Percentiles rank a stretch among this genome's conserved stretches.
phyloP scores from a whole-genome alignment of 2,797 vertebrate genomes.

The Cephalopachus bancanus region DNA sequence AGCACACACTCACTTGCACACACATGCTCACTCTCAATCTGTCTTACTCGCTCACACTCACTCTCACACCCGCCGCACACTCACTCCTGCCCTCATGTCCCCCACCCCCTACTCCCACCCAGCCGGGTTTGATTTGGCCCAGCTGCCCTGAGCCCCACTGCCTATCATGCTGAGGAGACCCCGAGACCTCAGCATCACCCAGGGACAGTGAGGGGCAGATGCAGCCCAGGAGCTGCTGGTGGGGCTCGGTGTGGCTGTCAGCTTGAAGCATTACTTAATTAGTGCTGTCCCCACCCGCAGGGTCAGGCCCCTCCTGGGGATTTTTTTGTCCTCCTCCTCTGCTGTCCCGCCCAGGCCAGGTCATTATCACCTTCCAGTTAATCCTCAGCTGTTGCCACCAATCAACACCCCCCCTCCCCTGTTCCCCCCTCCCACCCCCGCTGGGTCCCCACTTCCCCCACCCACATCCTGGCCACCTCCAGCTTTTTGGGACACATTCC shows the following conservation, averaged over 20 bases:
- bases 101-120: background rate
- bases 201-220: background rate
- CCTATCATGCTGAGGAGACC: too few species aligned
- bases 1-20: too few species aligned
- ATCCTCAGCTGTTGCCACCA: conserved; percentile 77
- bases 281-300: background rate
- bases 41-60: background rate
- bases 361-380: conserved; percentile 65
- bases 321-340: background rate
- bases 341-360: background rate
- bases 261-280: background rate
- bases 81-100: too few species aligned
- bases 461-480: background rate
- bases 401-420: conserved; percentile 42
- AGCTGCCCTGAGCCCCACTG: too few species aligned
- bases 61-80: fast-evolving
- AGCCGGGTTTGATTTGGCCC: too few species aligned
- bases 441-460: background rate
- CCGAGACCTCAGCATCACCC: background rate
- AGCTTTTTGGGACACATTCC: conserved; percentile 38
- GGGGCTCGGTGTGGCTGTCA: fast-evolving
- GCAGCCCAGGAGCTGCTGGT: background rate
- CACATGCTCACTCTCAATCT: too few species aligned
- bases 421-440: too few species aligned
- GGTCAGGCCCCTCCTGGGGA: background rate